A percentile compares a stretch with the other conserved stretches of the same genome.
Conservation (phyloP, 2,888 invertebrate species). For the Sialis lutaria region DNA sequence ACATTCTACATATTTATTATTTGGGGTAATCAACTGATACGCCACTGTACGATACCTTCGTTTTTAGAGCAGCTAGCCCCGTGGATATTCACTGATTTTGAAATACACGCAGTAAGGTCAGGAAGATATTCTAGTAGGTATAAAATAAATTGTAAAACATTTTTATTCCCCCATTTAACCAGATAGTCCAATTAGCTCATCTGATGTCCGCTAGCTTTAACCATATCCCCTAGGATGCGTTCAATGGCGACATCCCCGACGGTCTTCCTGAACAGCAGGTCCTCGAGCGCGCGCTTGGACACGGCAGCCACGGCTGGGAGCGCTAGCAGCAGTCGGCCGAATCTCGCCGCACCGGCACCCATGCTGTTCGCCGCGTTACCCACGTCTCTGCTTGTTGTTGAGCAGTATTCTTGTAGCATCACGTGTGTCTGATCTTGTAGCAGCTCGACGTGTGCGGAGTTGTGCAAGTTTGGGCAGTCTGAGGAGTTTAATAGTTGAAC, state of each 20-base stretch:
- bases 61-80: too few relatives aligned
- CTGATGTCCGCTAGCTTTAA: slow-evolving; percentile 15
- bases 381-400: slow-evolving; percentile 16
- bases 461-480: slow-evolving; percentile 45
- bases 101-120: too few relatives aligned
- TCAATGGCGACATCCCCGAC: slow-evolving; percentile 59
- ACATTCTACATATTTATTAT: too few relatives aligned
- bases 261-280: slow-evolving; percentile 62
- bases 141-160: too few relatives aligned
- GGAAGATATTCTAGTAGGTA: too few relatives aligned
- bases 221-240: slow-evolving; percentile 48
- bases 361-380: background rate
- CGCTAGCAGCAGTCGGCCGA: slow-evolving; percentile 56
- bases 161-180: too few relatives aligned
- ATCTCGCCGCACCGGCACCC: slow-evolving; percentile 29
- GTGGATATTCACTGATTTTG: too few relatives aligned
- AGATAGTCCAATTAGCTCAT: too few relatives aligned
- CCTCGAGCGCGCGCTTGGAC: slow-evolving; percentile 29
- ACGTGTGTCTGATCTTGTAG: slow-evolving; percentile 69
- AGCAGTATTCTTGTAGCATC: slow-evolving; percentile 56
- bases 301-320: slow-evolving; percentile 40
- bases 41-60: too few relatives aligned
- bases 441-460: slow-evolving; percentile 39
- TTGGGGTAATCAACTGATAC: too few relatives aligned
- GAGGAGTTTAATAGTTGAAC: background rate